phyloP scores from a whole-genome alignment of 1,140 invertebrate genomes.

The Apis florea region DNA sequence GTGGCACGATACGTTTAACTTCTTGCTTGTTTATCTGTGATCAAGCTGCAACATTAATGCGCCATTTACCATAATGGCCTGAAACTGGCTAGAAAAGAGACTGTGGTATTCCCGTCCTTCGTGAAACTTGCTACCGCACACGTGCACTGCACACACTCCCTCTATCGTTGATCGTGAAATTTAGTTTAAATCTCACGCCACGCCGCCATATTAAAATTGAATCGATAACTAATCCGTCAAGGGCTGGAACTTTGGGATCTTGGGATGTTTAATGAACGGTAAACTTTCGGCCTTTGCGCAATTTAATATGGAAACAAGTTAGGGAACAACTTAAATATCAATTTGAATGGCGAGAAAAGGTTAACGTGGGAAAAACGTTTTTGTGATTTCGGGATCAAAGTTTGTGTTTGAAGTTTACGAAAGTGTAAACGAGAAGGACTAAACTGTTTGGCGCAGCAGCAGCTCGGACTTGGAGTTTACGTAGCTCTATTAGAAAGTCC shows the following conservation, averaged over 20 bases:
- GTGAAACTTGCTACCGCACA: slow-evolving; percentile 17
- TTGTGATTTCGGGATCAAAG: background rate
- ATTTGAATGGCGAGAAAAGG: background rate
- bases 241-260: background rate
- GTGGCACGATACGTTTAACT: slow-evolving; percentile 40
- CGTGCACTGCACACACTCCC: background rate
- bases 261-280: background rate
- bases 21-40: slow-evolving; percentile 62
- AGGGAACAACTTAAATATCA: background rate
- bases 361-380: background rate
- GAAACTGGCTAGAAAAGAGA: slow-evolving; percentile 53
- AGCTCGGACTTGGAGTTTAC: background rate
- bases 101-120: slow-evolving; percentile 9
- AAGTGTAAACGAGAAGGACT: background rate
- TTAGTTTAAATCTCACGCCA: background rate
- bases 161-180: slow-evolving; percentile 48
- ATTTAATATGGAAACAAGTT: background rate
- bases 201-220: background rate
- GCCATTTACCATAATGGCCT: slow-evolving; percentile 62
- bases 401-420: background rate
- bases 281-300: background rate
- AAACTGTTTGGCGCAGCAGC: background rate
- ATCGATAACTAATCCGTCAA: background rate
- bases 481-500: background rate
- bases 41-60: slow-evolving; percentile 66